Conservation (phyloP, 2,113 vertebrate species). For the Gorsachius goisagi region DNA sequence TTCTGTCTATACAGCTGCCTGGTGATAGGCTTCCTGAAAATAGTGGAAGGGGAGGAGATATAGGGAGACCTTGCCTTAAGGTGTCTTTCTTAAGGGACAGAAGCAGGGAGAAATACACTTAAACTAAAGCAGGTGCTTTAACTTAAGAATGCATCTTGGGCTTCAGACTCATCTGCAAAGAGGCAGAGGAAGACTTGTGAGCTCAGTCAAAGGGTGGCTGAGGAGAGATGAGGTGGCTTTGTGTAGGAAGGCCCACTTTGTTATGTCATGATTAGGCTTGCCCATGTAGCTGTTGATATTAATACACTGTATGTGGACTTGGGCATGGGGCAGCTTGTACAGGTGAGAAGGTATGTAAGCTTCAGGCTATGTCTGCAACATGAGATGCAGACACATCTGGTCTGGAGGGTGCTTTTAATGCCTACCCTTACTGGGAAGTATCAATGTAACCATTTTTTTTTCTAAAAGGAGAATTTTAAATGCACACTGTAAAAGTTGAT, state of each 20-base stretch:
- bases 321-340: rapidly evolving
- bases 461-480: background rate
- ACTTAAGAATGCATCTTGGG: background rate
- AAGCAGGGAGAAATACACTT: background rate
- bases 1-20: background rate
- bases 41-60: background rate
- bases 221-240: background rate
- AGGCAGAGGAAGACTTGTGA: background rate
- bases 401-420: background rate
- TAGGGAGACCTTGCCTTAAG: rapidly evolving
- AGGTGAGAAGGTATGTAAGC: background rate
- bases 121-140: background rate
- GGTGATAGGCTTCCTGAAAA: background rate
- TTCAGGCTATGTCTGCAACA: background rate
- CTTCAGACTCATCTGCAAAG: background rate
- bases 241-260: background rate
- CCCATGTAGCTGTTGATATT: rapidly evolving
- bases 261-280: background rate
- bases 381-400: background rate
- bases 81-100: background rate
- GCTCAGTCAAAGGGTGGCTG: background rate
- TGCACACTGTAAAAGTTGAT: background rate
- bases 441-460: background rate
- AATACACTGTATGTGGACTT: background rate
- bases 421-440: rapidly evolving